phyloP scores from a whole-genome alignment of 2,888 invertebrate species.

The Troglohyphantes excavatus region DNA sequence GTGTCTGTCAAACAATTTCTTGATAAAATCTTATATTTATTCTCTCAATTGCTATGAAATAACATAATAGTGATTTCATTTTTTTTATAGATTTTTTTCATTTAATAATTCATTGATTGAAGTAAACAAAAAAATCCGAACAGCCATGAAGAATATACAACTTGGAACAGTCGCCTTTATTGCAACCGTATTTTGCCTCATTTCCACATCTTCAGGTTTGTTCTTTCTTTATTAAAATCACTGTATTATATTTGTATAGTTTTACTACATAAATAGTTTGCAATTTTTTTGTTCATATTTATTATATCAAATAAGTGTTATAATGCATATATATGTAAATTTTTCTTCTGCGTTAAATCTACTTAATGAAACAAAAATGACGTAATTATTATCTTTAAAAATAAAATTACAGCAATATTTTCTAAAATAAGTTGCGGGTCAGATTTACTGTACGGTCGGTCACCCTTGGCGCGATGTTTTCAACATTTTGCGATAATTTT shows the following conservation, averaged over 20 bases:
- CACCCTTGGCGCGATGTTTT: no score
- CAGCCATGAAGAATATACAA: conserved; percentile 14
- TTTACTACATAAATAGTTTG: no score
- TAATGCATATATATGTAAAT: neutral
- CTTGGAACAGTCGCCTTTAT: neutral
- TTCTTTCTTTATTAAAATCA: conserved; percentile 21
- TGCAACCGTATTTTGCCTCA: neutral
- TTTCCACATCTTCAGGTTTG: conserved; percentile 30
- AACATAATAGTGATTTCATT: neutral
- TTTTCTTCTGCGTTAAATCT: no score
- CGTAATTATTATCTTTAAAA: no score
- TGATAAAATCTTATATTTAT: neutral
- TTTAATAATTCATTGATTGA: neutral
- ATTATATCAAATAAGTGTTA: neutral
- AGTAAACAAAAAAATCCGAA: neutral
- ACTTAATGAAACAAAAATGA: no score
- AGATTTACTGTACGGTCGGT: no score
- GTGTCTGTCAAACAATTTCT: no score
- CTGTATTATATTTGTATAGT: no score
- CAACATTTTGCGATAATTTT: no score
- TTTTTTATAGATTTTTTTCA: neutral
- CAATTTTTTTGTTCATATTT: neutral
- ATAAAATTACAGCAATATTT: no score
- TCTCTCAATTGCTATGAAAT: neutral
- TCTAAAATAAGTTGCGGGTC: no score